Base-by-base conservation (phyloP, 2,888 invertebrate genomes). In the Cryptosula pallasiana region DNA sequence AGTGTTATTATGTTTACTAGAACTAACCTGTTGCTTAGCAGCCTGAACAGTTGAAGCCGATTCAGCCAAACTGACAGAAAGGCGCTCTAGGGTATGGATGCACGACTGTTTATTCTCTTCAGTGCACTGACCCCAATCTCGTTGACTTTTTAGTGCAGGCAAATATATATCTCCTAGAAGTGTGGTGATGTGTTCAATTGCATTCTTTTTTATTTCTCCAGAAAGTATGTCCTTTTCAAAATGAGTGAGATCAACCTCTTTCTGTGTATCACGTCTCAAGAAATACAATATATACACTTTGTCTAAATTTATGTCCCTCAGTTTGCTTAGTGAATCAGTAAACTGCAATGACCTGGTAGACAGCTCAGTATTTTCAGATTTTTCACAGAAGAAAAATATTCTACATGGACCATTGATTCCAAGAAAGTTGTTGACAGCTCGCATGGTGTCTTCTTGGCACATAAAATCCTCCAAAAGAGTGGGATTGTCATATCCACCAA, bases 141-240 rank as follows among this genome's bases (percentile, higher is more conserved):
- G 82, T 73, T 83, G 81, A 2, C 79, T 80, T 71, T 79, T 78
- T 1, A 82, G 75, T 2, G 82, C 75, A 23, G 84, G 84, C n/a
- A 84, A 76, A 73, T 81, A 83, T 20, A 83, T 80, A 74, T 84
- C 83, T 9, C 80, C 78, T 71, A 84, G 74, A 23, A 83, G 74
- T n/a, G 80, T 76, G 57, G 78, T 79, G 9, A 84, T 74, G 35
- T 79, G 80, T 73, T 82, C 82, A 23, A 84, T 78, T 5, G 81
- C 79, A 72, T 81, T 81, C 70, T 81, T 81, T 75, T 84, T 84
- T 23, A 84, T 77, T 75, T 84, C 84, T 1, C 84, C 84, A 77
- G 83, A 83, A 72, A 80, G 81, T 1, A 84, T 78, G 74, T 84
- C 83, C 72, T 78, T 78, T 71, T 83, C 81, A 77, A 83, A 82